These are phyloP conservation scores for Zosterops hypoxanthus DNA, from an alignment of 2,113 vertebrate species.

Conservation along the genomic window DNA sequence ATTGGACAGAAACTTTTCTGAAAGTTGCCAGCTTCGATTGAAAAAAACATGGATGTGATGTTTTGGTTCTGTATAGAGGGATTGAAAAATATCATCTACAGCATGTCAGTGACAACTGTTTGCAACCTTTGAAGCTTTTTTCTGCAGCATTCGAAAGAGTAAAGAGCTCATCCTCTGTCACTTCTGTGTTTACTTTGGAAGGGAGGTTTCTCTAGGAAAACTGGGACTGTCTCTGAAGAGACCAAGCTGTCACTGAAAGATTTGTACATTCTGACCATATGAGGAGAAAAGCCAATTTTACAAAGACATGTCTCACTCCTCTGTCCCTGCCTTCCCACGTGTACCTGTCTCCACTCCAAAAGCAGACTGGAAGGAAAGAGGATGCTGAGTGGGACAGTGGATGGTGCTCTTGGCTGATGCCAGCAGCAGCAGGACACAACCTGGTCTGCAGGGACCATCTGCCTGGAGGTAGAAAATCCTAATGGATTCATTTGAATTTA, in stretches of 20 bases:
- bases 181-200: not conserved
- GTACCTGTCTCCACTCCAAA: not conserved
- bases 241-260: not conserved
- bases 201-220: not conserved
- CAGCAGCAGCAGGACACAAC: not conserved
- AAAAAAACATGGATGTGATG: not conserved
- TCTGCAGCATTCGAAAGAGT: not conserved
- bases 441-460: not conserved
- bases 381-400: not conserved
- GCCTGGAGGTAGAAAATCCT: not conserved
- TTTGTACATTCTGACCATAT: not conserved
- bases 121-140: not conserved
- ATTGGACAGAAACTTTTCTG: not conserved
- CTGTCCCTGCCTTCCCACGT: not conserved
- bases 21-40: not conserved
- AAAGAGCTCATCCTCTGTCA: not conserved
- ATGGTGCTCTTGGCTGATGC: not conserved
- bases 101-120: accelerated
- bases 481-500: not conserved
- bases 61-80: not conserved
- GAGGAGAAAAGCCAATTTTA: not conserved
- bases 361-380: not conserved
- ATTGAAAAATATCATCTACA: not conserved
- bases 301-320: not conserved
- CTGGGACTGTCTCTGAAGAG: not conserved